Conservation (phyloP, 2,888 invertebrate genomes). For the Cristatella mucedo region DNA sequence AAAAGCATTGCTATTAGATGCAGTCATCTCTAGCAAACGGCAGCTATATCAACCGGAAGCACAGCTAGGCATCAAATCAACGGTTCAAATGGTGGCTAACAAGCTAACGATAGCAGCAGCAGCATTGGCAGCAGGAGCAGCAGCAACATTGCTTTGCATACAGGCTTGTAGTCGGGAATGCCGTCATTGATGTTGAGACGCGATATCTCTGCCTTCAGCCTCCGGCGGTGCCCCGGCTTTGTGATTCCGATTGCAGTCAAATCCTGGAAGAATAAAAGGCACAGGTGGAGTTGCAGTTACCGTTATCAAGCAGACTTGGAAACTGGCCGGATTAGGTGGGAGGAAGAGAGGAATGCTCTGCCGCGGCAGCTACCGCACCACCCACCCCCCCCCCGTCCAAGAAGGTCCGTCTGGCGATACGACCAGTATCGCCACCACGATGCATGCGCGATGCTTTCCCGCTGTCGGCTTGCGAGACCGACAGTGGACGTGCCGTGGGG, state of each 20-base stretch:
- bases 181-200: conserved; percentile 83
- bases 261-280: conserved; percentile 38
- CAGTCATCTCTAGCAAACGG: background rate
- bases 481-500: too few relatives aligned
- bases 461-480: too few relatives aligned
- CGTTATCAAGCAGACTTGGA: too few relatives aligned
- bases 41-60: background rate
- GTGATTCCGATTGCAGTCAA: conserved; percentile 61
- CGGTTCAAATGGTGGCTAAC: background rate
- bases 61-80: background rate
- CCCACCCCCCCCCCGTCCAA: too few relatives aligned
- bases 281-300: too few relatives aligned
- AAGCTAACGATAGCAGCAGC: background rate
- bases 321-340: too few relatives aligned
- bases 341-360: too few relatives aligned
- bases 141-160: background rate
- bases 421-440: too few relatives aligned
- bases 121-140: background rate
- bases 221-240: conserved; percentile 88
- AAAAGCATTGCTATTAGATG: too few relatives aligned
- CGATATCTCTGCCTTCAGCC: conserved; percentile 86
- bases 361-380: too few relatives aligned
- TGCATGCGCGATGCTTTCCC: too few relatives aligned
- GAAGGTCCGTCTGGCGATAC: too few relatives aligned
- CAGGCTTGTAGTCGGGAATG: conserved; percentile 55